Evolutionary conservation across 35 echinoderm and acorn worm species (phyloP), one percentile per base, ranked within the genome.

Genomic region (Stichopus chloronotus): DNA sequence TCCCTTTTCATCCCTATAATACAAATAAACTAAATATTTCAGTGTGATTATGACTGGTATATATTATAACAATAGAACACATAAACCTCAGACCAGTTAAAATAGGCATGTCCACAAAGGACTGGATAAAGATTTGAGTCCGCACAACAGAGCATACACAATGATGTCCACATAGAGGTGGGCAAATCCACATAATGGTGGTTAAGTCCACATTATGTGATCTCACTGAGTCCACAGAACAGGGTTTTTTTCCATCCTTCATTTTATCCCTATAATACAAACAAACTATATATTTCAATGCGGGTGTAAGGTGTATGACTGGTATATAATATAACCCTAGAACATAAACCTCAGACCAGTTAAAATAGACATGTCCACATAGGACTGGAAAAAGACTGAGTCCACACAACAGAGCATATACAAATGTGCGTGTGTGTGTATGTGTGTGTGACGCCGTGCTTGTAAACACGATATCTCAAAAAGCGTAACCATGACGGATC

Each of bases 191-290:
- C 30, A 43, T 43, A 43, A 43, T 71, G 65, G 65, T 71, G 65
- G 65, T 20, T 71, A 71, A 71, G 65, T 71, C 65, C 65, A 71
- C 65, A 71, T 71, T 71, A 71, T 71, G 65, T 71, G 65, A 71
- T 71, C 65, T 71, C 65, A 71, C 65, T 71, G 4, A 4, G 65
- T 71, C n/a, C 65, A 2, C 65, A 71, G 1, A 71, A 71, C 65
- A 14, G n/a, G 65, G 65, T 12, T 71, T 71, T 71, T 71, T 4
- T 4, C 65, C 30, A 0, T 43, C 30, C 65, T 71, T 71, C 65
- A 71, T 71, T 71, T 71, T 71, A 71, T 71, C 4, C 1, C n/a
- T 71, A 1, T 71, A 71, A 71, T 71, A 4, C 65, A 71, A 71
- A 71, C 4, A 71, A 71, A 71, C 65, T 71, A 71, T 1, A 71